Base-by-base conservation (phyloP, 2,113 vertebrate genomes). In the Bothrops jararaca region DNA sequence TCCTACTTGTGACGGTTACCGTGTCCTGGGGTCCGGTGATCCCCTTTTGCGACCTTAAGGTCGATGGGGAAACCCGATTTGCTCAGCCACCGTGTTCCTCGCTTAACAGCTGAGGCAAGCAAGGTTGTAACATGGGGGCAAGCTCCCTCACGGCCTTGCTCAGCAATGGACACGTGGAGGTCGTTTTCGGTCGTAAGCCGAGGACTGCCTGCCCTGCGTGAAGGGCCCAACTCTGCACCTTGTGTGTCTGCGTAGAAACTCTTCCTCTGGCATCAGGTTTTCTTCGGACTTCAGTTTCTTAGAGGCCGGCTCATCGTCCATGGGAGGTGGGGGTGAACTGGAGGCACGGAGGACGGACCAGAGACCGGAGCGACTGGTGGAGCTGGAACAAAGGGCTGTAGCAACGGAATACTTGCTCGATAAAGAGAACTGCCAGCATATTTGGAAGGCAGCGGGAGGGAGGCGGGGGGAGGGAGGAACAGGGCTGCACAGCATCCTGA, bases 201-300 rank as follows among this genome's bases (percentile, higher is more conserved):
- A 42, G 45, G 45, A 13, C 34, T 26, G 10, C 53, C 2, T 9
- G 69, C 45, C 42, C 45, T 10, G 3, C 39, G 45, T 12, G 22
- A 23, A 86, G 20, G 1, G 4, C 3, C 0, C 13, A 87, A 18
- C 1, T 53, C 2, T 0, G 0, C 39, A 99, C 99, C 98, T 99
- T 99, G 97, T 99, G 97, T 98, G 99, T 94, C 99, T 98, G 92
- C 99, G 99, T 15, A 99, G 98, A 88, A 99, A 99, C 89, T 99
- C 99, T 56, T 99, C 99, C 95, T 99, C 99, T 6, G 99, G 98
- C 87, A 99, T 99, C 29, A 99, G 98, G 95, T 98, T 99, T 50
- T 99, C 99, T 95, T 99, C 99, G 0, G 98, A 98, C 97, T 99
- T 99, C 97, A 99, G 98, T 94, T 99, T 99, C 97, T 99, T 99